These are phyloP conservation scores for Melanotaenia duboulayi DNA, from an alignment of 2,113 vertebrate genomes.

Conservation along the genomic window DNA sequence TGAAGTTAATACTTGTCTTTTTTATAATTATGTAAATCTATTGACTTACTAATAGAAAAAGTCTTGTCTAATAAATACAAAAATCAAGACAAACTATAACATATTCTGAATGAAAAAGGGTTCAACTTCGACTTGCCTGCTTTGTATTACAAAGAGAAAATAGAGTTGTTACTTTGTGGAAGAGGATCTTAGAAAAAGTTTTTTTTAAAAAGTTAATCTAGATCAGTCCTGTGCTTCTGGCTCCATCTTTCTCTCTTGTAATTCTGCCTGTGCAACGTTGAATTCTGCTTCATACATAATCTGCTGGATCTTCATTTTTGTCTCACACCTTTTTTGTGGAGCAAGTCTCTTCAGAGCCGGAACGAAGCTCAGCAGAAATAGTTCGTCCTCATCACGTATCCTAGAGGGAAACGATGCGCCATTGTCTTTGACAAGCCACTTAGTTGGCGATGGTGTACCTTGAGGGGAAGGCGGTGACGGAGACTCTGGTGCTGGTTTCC, in stretches of 20 bases:
- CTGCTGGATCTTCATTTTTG: slow-evolving; percentile 79
- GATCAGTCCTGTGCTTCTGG: slow-evolving; percentile 22
- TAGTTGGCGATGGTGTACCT: slow-evolving; percentile 15
- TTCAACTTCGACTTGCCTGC: slow-evolving; percentile 6
- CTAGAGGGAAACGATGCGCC: slow-evolving; percentile 38
- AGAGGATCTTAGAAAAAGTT: slow-evolving; percentile 26
- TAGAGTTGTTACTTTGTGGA: slow-evolving; percentile 30
- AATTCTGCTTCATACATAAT: slow-evolving; percentile 79
- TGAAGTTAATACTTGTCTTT: slow-evolving; percentile 39
- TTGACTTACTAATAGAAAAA: neutral
- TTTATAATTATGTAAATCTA: slow-evolving; percentile 1
- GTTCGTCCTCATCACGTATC: slow-evolving; percentile 71
- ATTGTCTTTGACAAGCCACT: slow-evolving; percentile 68
- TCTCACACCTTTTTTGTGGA: slow-evolving; percentile 76
- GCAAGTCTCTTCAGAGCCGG: slow-evolving; percentile 75
- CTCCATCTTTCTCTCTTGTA: slow-evolving; percentile 36
- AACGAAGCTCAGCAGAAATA: slow-evolving; percentile 79
- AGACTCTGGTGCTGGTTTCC: slow-evolving; percentile 18
- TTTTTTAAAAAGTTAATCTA: neutral
- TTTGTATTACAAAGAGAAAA: slow-evolving; percentile 5
- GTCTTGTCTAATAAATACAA: slow-evolving; percentile 26
- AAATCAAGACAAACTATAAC: slow-evolving; percentile 1
- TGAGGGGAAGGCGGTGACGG: slow-evolving; percentile 24
- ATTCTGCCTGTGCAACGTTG: slow-evolving; percentile 40
- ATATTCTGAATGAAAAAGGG: slow-evolving; percentile 20